These are phyloP conservation scores for Ceyx melanurus DNA, from an alignment of 2,113 vertebrate species.

Conservation along the genomic window DNA sequence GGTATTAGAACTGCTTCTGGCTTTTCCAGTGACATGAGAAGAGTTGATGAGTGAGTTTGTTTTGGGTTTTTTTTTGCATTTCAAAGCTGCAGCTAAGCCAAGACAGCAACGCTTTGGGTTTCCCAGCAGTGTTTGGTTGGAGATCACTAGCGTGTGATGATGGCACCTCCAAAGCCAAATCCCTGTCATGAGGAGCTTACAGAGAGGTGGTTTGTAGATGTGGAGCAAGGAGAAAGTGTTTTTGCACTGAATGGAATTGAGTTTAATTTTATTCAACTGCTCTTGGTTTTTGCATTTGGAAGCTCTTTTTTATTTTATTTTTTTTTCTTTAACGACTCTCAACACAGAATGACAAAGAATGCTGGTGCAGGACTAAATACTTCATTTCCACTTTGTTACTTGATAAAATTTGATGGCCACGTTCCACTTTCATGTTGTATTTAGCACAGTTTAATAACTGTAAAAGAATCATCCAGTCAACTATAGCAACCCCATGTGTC, in stretches of 20 bases:
- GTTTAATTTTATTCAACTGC: not conserved
- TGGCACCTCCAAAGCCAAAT: not conserved
- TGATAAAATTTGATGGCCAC: not conserved
- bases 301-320: not conserved
- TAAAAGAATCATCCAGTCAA: not conserved
- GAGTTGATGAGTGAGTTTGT: not conserved
- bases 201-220: not conserved
- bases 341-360: not conserved
- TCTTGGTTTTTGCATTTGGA: not conserved
- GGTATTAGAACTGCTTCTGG: not conserved
- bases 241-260: not conserved
- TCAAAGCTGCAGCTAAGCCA: not conserved
- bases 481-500: accelerated
- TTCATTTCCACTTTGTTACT: not conserved
- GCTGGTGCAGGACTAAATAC: not conserved
- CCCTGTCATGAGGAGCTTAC: not conserved
- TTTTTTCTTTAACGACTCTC: not conserved
- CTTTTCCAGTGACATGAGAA: not conserved
- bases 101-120: not conserved
- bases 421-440: not conserved
- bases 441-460: not conserved
- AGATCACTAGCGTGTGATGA: not conserved
- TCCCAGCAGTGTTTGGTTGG: not conserved
- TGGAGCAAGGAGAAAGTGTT: not conserved
- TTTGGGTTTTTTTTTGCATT: not conserved